Conservation (phyloP, 1,140 invertebrate genomes). For the Andricus grossulariae region DNA sequence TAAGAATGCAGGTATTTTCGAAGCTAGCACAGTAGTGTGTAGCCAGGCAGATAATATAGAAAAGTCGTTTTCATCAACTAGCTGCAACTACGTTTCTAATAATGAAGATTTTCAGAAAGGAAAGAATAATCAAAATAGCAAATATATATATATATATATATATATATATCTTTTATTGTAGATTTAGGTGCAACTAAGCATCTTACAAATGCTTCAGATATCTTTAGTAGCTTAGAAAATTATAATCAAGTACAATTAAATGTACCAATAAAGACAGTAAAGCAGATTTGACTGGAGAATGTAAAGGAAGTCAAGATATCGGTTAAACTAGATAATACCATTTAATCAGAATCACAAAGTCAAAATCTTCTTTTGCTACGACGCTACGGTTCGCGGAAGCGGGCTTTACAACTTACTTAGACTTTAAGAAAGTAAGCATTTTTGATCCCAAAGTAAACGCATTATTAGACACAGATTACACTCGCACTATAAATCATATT, state of each 20-base stretch:
- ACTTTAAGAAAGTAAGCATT: conserved; percentile 32
- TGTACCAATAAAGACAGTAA: conserved; percentile 45
- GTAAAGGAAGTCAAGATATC: conserved; percentile 31
- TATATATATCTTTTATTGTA: conserved; percentile 40
- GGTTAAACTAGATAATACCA: conserved; percentile 38
- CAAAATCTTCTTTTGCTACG: conserved; percentile 42
- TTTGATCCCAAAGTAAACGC: conserved; percentile 35
- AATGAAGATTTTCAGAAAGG: too few species aligned
- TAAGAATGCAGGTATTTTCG: too few species aligned
- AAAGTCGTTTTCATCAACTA: too few species aligned
- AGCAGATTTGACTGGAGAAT: conserved; percentile 43
- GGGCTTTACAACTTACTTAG: conserved; percentile 37
- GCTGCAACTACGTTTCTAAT: too few species aligned
- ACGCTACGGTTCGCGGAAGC: conserved; percentile 40
- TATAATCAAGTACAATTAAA: conserved; percentile 32
- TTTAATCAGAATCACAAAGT: conserved; percentile 31
- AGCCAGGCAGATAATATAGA: too few species aligned
- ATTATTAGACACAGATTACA: conserved; percentile 28
- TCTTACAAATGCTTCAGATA: conserved; percentile 39
- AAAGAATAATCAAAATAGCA: not conserved
- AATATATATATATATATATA: too few species aligned
- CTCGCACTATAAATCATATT: not conserved
- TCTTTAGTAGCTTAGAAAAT: conserved; percentile 43
- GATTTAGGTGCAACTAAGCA: conserved; percentile 47
- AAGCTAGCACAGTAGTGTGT: too few species aligned